These are phyloP conservation scores for Heptranchias perlo DNA, from an alignment of 2,113 vertebrate genomes.

Conservation along the genomic window DNA sequence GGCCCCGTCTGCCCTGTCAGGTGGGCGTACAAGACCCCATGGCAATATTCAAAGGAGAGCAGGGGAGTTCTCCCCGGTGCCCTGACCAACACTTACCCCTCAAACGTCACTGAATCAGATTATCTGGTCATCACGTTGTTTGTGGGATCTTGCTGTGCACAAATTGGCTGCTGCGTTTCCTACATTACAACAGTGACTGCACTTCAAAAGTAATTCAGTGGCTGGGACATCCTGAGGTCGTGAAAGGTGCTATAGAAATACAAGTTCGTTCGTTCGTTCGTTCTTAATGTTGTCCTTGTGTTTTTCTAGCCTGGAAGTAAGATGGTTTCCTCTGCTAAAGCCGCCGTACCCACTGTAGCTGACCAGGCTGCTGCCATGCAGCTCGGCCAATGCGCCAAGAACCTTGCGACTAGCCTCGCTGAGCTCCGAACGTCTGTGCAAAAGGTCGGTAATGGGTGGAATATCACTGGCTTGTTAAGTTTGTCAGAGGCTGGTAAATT, in stretches of 20 bases:
- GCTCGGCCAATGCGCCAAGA: conserved; percentile 93
- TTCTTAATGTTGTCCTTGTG: conserved; percentile 4
- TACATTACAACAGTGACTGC: not conserved
- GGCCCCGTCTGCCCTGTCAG: not conserved
- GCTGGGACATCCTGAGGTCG: not conserved
- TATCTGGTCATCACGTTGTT: not conserved
- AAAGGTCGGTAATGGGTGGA: conserved; percentile 63
- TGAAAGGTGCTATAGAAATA: not conserved
- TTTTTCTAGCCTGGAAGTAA: conserved; percentile 82
- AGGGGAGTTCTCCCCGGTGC: no score
- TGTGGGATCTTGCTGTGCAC: not conserved
- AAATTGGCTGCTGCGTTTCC: not conserved
- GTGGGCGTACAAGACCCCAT: not conserved
- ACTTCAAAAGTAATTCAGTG: not conserved
- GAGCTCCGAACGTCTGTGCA: conserved; percentile 88
- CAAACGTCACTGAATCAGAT: not conserved
- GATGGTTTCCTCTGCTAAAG: conserved; percentile 93
- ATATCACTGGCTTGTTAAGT: no score
- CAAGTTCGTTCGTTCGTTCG: not conserved
- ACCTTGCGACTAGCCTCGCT: conserved; percentile 88
- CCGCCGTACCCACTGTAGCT: conserved; percentile 86
- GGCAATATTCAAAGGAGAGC: not conserved
- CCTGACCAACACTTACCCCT: not conserved
- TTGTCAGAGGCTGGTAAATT: no score
- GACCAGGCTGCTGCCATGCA: conserved; percentile 97